Percentiles rank a stretch among this genome's conserved stretches.
These are phyloP conservation scores for Zaprionus gabonicus DNA, from an alignment of 1,140 invertebrate genomes.

Conservation along the genomic window DNA sequence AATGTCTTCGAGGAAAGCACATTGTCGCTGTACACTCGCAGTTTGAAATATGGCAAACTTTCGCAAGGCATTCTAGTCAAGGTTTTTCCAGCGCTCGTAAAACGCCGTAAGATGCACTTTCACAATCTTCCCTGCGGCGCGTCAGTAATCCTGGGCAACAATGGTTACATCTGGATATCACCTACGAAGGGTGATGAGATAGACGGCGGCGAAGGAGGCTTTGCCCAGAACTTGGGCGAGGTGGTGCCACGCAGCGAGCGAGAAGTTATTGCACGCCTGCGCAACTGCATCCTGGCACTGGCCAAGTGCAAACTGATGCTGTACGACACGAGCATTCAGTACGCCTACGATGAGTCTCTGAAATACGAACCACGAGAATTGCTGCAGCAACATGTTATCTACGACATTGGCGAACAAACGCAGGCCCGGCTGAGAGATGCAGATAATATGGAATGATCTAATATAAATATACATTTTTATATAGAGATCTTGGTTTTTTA, in stretches of 20 bases:
- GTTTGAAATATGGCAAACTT: slow-evolving; percentile 98
- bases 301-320: slow-evolving; percentile 94
- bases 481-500: background rate
- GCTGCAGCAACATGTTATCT: slow-evolving; percentile 91
- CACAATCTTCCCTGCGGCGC: slow-evolving; percentile 96
- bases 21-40: slow-evolving; percentile 97
- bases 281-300: slow-evolving; percentile 95
- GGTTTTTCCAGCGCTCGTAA: slow-evolving; percentile 96
- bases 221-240: slow-evolving; percentile 91
- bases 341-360: slow-evolving; percentile 95
- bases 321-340: slow-evolving; percentile 96
- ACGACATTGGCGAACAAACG: slow-evolving; percentile 90
- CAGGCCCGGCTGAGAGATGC: slow-evolving; percentile 86
- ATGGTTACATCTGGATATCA: slow-evolving; percentile 98
- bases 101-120: slow-evolving; percentile 97
- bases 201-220: slow-evolving; percentile 91
- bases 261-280: slow-evolving; percentile 93
- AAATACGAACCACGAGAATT: slow-evolving; percentile 93
- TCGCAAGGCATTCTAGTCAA: slow-evolving; percentile 94
- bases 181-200: slow-evolving; percentile 88
- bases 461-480: slow-evolving; percentile 15
- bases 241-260: slow-evolving; percentile 89
- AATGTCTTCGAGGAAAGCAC: slow-evolving; percentile 96
- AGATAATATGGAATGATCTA: slow-evolving; percentile 51
- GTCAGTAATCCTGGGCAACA: slow-evolving; percentile 97